phyloP scores from a whole-genome alignment of 2,113 vertebrate species.

The Varanus komodoensis region DNA sequence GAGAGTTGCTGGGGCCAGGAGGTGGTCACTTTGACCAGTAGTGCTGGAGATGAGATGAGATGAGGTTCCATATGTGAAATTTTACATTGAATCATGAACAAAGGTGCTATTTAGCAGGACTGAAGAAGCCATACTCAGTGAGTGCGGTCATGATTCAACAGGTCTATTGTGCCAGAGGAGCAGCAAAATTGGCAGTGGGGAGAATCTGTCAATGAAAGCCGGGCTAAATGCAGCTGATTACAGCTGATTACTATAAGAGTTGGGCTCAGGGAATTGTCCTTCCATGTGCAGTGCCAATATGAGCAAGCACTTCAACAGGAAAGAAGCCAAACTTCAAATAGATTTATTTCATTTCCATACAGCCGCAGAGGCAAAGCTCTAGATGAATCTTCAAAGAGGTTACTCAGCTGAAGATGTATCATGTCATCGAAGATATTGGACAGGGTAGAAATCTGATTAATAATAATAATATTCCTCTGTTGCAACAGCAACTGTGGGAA shows the following conservation, averaged over 20 bases:
- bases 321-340: background rate
- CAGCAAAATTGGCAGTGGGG: background rate
- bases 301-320: background rate
- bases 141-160: background rate
- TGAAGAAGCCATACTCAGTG: background rate
- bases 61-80: background rate
- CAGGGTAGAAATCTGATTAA: too few species aligned
- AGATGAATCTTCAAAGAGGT: background rate
- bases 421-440: background rate
- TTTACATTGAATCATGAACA: background rate
- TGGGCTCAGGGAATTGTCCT: background rate
- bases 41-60: background rate
- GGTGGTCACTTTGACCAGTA: background rate
- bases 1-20: background rate
- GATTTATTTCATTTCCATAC: background rate
- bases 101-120: background rate
- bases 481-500: too few species aligned
- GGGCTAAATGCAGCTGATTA: background rate
- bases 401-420: background rate
- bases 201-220: constrained; percentile 3
- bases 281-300: background rate
- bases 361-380: too few species aligned
- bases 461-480: too few species aligned
- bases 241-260: background rate
- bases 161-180: background rate